These are phyloP conservation scores for Hedya salicella DNA, from an alignment of 2,888 invertebrate genomes.

Conservation along the genomic window DNA sequence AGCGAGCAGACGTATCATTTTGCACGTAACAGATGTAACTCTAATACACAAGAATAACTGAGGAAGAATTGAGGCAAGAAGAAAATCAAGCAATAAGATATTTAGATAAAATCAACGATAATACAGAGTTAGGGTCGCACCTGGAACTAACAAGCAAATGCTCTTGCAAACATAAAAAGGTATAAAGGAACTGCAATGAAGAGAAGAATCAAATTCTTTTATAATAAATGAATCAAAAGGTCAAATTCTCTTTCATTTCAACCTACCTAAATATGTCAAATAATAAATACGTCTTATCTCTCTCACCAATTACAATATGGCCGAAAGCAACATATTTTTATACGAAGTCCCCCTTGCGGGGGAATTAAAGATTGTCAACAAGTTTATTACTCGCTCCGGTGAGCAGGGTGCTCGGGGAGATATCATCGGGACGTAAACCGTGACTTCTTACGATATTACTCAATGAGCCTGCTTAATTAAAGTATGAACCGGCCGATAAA, in stretches of 20 bases:
- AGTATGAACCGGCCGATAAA: slow-evolving; percentile 8
- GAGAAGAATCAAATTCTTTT: neutral
- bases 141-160: no score
- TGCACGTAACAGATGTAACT: no score
- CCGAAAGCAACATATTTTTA: slow-evolving; percentile 34
- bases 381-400: slow-evolving; percentile 82
- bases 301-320: slow-evolving; percentile 22
- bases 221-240: neutral
- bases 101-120: no score
- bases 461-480: slow-evolving; percentile 22
- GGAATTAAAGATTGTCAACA: slow-evolving; percentile 84
- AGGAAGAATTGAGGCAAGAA: no score
- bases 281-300: neutral
- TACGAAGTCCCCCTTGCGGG: slow-evolving; percentile 57
- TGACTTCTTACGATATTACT: slow-evolving; percentile 30
- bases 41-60: no score
- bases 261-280: neutral
- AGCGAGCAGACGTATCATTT: no score
- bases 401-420: slow-evolving; percentile 64
- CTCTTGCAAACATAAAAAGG: no score
- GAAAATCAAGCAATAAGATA: no score
- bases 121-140: no score
- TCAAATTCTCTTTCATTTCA: neutral
- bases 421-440: slow-evolving; percentile 22
- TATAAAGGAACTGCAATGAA: neutral